Percentiles rank a stretch among this genome's conserved stretches.
Evolutionary conservation across 2,113 vertebrate species (phyloP).

Genomic region (Embiotoca jacksoni): DNA sequence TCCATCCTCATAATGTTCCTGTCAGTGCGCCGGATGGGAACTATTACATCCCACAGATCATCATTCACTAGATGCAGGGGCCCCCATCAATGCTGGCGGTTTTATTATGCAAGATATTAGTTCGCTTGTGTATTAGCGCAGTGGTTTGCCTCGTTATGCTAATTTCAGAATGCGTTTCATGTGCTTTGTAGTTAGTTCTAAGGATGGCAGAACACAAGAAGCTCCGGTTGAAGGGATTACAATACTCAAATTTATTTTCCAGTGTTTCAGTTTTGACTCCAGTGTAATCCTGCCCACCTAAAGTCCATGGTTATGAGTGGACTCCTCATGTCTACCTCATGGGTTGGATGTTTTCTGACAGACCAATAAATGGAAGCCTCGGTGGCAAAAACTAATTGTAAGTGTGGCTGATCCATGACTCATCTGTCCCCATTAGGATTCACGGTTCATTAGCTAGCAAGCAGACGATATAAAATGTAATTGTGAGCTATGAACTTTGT

Average conservation of each 20-base stretch:
- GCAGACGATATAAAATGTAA: conserved; percentile 65
- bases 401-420: conserved; percentile 66
- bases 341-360: conserved; percentile 51
- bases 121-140: conserved; percentile 50
- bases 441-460: conserved; percentile 73
- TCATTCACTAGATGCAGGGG: conserved; percentile 53
- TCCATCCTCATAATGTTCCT: conserved; percentile 75
- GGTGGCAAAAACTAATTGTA: conserved; percentile 44
- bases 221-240: conserved; percentile 32
- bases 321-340: conserved; percentile 14
- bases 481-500: conserved; percentile 65
- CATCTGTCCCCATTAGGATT: conserved; percentile 66
- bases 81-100: conserved; percentile 50
- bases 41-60: conserved; percentile 67
- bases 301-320: background rate
- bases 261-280: conserved; percentile 10
- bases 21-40: conserved; percentile 71
- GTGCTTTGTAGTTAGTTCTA: conserved; percentile 21
- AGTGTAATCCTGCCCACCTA: background rate
- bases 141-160: conserved; percentile 54
- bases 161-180: conserved; percentile 47
- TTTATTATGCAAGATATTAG: conserved; percentile 62
- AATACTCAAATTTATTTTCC: conserved; percentile 25
- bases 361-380: conserved; percentile 54
- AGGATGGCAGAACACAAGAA: conserved; percentile 1